Evolutionary conservation across 64 coral and sea anemone species (phyloP).

Genomic region (Anthopleura sola): DNA sequence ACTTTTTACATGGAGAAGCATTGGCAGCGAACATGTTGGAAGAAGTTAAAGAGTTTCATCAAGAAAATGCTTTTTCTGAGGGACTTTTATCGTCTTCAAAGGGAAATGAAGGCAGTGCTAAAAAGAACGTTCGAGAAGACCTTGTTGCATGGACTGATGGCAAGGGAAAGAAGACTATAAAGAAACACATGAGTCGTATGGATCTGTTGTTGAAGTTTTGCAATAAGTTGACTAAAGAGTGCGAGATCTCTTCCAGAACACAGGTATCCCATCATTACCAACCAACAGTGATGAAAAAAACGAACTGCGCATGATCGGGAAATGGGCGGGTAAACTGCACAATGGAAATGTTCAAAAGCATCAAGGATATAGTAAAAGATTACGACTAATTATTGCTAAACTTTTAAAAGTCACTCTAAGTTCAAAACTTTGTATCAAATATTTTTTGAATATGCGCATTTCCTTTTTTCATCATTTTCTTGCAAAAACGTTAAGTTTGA

Average conservation of each 20-base stretch:
- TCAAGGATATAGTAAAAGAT: no score
- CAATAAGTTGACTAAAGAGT: not conserved
- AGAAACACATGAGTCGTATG: conserved; percentile 28
- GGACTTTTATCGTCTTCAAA: not conserved
- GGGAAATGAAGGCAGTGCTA: not conserved
- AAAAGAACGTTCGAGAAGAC: not conserved
- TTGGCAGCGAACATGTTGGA: not conserved
- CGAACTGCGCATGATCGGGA: not conserved
- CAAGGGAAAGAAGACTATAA: not conserved
- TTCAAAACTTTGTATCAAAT: no score
- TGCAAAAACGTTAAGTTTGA: no score
- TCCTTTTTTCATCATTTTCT: no score
- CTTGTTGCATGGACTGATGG: conserved; percentile 16
- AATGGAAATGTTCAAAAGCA: no score
- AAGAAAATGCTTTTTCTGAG: not conserved
- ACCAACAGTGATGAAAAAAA: not conserved
- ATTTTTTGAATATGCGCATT: no score
- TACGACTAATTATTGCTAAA: no score
- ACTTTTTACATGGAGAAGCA: conserved; percentile 6
- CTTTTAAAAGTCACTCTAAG: no score
- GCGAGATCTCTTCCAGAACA: conserved; percentile 17
- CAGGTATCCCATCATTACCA: not conserved
- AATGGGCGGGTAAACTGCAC: no score
- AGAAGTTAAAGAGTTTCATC: conserved; percentile 9
- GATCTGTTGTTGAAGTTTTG: conserved; percentile 6